Base-by-base conservation (phyloP, 2,888 invertebrate genomes). In the Microctonus hyperodae region DNA sequence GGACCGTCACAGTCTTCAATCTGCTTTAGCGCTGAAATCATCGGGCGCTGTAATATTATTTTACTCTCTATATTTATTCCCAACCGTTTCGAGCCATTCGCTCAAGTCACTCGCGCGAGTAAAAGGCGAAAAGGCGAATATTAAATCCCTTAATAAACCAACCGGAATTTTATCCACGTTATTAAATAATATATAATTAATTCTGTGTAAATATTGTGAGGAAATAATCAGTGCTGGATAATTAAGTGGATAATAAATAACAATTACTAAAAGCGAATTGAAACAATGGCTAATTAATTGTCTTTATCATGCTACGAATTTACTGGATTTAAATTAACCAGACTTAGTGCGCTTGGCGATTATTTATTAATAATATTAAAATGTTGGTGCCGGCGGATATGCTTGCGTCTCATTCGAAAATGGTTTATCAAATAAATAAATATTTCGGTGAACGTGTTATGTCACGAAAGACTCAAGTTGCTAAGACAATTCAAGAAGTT, bases 401-500 rank as follows among this genome's bases (percentile, higher is more conserved):
- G 94, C 90, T 97, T 88, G 93, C 94, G 80, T 94, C 96, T 74
- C 96, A 96, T 87, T 94, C 95, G 78, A 95, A 95, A 85, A 93
- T 96, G 88, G 91, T 96, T 81, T 97, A 96, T 86, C 97, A 97
- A 86, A 90, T 97, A 87, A 96, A 96, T 87, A 94, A 94, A 84
- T 97, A 93, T 86, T 95, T 94, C 86, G 93, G 92, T 75, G 96
- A 97, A 81, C 89, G 95, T 69, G 97, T 97, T 72, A 93, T 94
- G 85, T 88, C 90, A 75, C 88, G 97, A 64, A 94, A 95, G 86
- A 90, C 91, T 74, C 92, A 92, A 77, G 92, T 96, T 76, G 91
- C 92, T 72, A 95, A 96, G 79, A 93, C 94, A 9, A 92, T 95
- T 57, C 92, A 94, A 71, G 95, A 96, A 82, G 93, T 96, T 71